These are phyloP conservation scores for Porites rus DNA, from an alignment of 92 coral and sea anemone species.

Conservation along the genomic window DNA sequence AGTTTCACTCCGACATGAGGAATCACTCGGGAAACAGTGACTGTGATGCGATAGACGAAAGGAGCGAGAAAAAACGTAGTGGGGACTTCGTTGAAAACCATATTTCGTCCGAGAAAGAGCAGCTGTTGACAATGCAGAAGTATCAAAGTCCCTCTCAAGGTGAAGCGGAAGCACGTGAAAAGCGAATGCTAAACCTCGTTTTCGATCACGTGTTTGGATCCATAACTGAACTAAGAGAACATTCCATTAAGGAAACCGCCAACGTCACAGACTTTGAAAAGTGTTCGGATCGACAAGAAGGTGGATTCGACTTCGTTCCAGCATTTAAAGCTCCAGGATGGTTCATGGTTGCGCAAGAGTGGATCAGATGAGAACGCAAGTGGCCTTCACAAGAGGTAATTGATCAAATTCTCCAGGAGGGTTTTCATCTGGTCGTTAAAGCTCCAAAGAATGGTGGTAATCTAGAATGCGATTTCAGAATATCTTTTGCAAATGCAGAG, in stretches of 20 bases:
- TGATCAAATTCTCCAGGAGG: conserved; percentile 53
- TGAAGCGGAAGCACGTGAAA: background rate
- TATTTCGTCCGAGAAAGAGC: background rate
- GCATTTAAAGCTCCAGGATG: conserved; percentile 75
- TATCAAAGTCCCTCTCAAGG: background rate
- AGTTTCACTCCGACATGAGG: background rate
- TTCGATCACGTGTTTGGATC: background rate
- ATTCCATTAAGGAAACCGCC: background rate
- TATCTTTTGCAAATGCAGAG: conserved; percentile 89
- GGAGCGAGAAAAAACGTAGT: background rate
- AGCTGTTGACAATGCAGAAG: background rate
- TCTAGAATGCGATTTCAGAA: conserved; percentile 70
- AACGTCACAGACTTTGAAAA: too few species aligned
- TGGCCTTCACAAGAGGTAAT: conserved; percentile 75
- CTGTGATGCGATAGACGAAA: background rate
- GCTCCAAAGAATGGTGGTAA: conserved; percentile 46
- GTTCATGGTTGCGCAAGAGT: conserved; percentile 72
- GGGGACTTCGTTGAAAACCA: background rate
- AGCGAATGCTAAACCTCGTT: background rate
- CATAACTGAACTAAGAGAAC: background rate
- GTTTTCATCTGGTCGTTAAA: conserved; percentile 82
- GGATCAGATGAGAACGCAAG: conserved; percentile 70
- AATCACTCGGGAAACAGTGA: background rate
- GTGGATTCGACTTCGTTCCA: conserved; percentile 69
- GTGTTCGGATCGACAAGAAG: too few species aligned